Base-by-base conservation (phyloP, 2,888 invertebrate species). In the Phengaris arion region DNA sequence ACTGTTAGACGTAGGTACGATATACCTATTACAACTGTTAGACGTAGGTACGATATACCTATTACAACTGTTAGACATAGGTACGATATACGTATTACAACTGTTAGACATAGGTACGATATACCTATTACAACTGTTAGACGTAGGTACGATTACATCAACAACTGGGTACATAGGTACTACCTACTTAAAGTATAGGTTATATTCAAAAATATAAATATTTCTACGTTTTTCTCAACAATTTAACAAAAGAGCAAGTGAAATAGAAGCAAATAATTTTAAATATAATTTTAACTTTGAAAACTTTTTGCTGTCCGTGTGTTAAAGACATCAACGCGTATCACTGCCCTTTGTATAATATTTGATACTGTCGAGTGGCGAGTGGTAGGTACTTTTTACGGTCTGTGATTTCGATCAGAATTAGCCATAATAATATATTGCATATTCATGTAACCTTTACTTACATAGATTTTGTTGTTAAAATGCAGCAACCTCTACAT, bases 311-410 rank as follows among this genome's bases (percentile, higher is more conserved):
- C 12, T 46, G 45, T 54, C 73, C 76, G 76, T 76, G 79, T 89
- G 89, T 84, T 90, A 92, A 92, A 92, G 92, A 92, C 86, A 85
- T 93, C 90, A 92, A 93, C 92, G 92, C 84, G 90, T 80, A 82
- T 73, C 76, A n/a, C n/a, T 59, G 51, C 48, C 57, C 59, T 54
- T n/a, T 35, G 35, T 45, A 64, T 9, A 35, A 35, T 35, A 48
- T 48, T 48, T 48, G 35, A 48, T 5, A 69, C n/a, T 48, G 8
- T 69, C 46, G 48, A 48, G 48, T 35, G 35, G 35, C 35, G 35
- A 46, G 12, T 22, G 22, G 22, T 22, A 22, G 22, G 1, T 51
- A 69, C 51, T 52, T 6, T 72, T 13, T 72, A 54, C 54, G 72
- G 13, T 72, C 10, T 15, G 72, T 72, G 52, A 52, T 72, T 70